Evolutionary conservation across 2,888 invertebrate genomes (phyloP), one percentile per base, ranked within the genome.

Genomic region (Gymnocheta viridis): DNA sequence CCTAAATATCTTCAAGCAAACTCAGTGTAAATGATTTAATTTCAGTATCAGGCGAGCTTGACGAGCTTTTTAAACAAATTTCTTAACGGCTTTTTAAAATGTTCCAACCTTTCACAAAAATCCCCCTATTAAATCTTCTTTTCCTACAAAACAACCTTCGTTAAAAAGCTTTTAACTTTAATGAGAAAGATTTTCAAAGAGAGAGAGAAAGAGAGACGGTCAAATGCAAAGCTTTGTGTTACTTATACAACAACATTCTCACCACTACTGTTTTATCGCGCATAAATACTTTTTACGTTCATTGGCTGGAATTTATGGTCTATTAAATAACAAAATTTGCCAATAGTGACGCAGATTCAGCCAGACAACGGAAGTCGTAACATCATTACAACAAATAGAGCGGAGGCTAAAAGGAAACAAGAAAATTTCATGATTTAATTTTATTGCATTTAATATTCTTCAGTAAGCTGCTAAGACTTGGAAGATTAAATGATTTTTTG

Each of bases 261-360:
- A 73, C 41, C 41, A 80, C 60, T 17, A 41, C 64, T 12, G n/a
- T 0, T 10, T 32, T 4, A 27, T 35, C 32, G 29, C n/a, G 2
- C 5, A 47, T 14, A 67, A 64, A 27, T 41, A 3, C 17, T 56
- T 81, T 67, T 54, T 22, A 51, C 70, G 58, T 62, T 76, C 67
- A 84, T 84, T 84, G 83, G 83, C 62, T 84, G 56, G 17, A 47
- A 70, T 44, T 19, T 56, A 10, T 41, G 14, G 35, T 19, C 12
- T 76, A 76, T 82, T 66, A 85, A 79, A 62, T 14, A 19, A 17
- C n/a, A 29, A 14, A 4, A 66, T 49, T 73, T 82, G 70, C 82
- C 82, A 82, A 85, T 79, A 29, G 64, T 66, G 60, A 32, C 9
- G 17, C 70, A 85, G 79, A 76, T 44, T 49, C 4, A 27, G 29